phyloP scores from a whole-genome alignment of 2,888 invertebrate genomes.

The Drosophila suboccidentalis region DNA sequence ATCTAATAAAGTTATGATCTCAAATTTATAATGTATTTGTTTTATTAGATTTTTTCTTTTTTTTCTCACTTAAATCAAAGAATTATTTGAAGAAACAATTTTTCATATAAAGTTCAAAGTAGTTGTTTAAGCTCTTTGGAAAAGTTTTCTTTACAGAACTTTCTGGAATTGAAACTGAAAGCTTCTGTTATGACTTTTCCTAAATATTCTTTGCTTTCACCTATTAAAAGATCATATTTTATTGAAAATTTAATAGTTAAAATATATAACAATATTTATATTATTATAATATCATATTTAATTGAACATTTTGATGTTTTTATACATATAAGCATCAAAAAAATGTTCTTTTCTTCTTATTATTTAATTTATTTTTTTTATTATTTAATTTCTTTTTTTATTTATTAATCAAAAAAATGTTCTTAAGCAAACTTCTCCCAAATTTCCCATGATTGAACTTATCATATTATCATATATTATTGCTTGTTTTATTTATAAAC shows the following conservation, averaged over 20 bases:
- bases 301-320: no score
- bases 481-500: not conserved
- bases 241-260: not conserved
- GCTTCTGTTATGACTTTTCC: not conserved
- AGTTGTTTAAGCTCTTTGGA: not conserved
- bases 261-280: no score
- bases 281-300: no score
- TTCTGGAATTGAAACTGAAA: conserved; percentile 48
- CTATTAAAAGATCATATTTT: not conserved
- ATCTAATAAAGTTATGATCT: no score
- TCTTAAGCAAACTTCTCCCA: no score
- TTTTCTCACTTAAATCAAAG: not conserved
- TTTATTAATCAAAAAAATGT: no score
- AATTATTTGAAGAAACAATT: not conserved
- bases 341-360: no score
- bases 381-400: not conserved
- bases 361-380: no score
- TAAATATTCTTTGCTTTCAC: no score
- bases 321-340: no score
- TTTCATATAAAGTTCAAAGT: conserved; percentile 20
- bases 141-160: conserved; percentile 54
- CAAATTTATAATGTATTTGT: not conserved
- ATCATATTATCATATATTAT: not conserved
- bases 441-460: not conserved
- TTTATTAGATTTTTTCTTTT: not conserved